Evolutionary conservation across 2,113 vertebrate species (phyloP).

Genomic region (Bos javanicus): DNA sequence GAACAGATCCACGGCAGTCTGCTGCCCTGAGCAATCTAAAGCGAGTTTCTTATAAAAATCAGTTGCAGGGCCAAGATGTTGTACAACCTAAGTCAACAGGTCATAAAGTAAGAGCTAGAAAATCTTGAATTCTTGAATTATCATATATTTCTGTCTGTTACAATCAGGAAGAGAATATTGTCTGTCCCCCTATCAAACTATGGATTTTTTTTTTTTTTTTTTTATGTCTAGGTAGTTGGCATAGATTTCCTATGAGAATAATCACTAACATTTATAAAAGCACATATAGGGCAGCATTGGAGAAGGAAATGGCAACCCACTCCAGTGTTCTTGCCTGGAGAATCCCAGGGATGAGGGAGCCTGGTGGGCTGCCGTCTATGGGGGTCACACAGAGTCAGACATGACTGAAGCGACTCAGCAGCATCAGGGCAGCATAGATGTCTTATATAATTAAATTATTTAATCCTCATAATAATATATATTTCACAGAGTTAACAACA

Average conservation of each 20-base stretch:
- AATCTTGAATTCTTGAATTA: not conserved
- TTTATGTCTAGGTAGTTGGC: not conserved
- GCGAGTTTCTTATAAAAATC: slow-evolving; percentile 99
- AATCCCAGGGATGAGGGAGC: too few relatives aligned
- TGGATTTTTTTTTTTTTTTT: not conserved
- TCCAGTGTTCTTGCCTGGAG: too few relatives aligned
- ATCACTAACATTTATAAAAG: not conserved
- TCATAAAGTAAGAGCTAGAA: slow-evolving; percentile 12
- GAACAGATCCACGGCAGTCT: slow-evolving; percentile 97
- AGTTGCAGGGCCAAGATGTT: slow-evolving; percentile 96
- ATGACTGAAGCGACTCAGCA: too few relatives aligned
- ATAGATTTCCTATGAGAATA: not conserved
- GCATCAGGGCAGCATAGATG: not conserved
- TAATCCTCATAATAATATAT: not conserved
- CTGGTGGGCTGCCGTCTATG: too few relatives aligned
- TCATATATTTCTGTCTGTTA: not conserved
- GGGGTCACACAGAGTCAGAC: too few relatives aligned
- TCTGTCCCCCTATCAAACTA: not conserved
- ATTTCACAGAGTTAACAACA: not conserved
- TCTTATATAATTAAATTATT: not conserved
- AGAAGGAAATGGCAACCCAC: too few relatives aligned
- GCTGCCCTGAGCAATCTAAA: slow-evolving; percentile 97
- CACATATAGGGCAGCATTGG: not conserved
- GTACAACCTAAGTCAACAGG: slow-evolving; percentile 87
- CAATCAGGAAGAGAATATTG: not conserved